Evolutionary conservation across 2,888 invertebrate genomes (phyloP).

Genomic region (Drosophila prolongata): DNA sequence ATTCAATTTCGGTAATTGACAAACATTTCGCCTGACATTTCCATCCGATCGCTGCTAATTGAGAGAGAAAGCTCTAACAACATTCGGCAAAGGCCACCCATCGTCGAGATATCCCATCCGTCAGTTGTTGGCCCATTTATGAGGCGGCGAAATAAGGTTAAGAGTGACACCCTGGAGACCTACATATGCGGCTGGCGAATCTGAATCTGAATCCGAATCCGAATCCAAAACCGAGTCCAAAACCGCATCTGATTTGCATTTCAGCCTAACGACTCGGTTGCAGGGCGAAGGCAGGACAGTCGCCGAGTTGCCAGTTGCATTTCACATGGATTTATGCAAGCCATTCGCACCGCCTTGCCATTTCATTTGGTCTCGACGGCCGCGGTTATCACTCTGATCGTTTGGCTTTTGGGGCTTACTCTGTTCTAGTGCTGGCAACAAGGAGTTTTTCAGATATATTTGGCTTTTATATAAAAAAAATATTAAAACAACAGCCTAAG

Average conservation of each 20-base stretch:
- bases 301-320: constrained; percentile 52
- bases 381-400: constrained; percentile 62
- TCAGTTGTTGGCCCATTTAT: constrained; percentile 66
- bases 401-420: constrained; percentile 16
- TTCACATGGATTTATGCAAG: constrained; percentile 78
- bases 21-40: constrained; percentile 41
- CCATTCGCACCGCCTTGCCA: constrained; percentile 74
- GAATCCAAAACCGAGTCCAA: constrained; percentile 20
- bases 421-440: constrained; percentile 3
- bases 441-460: neutral
- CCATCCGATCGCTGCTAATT: constrained; percentile 25
- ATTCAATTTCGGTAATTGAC: constrained; percentile 39
- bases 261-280: constrained; percentile 62
- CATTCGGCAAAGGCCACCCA: constrained; percentile 56
- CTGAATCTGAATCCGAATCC: constrained; percentile 22
- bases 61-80: constrained; percentile 31
- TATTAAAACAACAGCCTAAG: no score
- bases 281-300: constrained; percentile 14
- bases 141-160: constrained; percentile 71
- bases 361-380: constrained; percentile 56
- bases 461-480: neutral
- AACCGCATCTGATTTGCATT: constrained; percentile 74
- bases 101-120: constrained; percentile 37
- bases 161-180: constrained; percentile 79
- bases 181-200: constrained; percentile 55